phyloP scores from a whole-genome alignment of 2,888 invertebrate species.

The Nudaria mundana region DNA sequence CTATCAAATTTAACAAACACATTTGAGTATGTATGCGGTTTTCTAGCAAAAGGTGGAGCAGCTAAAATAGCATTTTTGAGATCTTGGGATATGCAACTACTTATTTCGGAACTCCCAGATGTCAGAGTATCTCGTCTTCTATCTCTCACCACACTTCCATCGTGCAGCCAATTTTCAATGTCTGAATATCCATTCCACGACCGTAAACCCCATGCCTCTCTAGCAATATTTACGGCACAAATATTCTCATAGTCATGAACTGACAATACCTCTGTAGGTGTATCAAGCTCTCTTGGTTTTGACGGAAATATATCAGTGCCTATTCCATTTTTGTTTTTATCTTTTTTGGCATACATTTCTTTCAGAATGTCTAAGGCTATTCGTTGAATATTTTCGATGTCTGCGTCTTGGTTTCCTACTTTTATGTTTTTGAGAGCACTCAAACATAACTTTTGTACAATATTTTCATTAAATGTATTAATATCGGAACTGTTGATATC shows the following conservation, averaged over 20 bases:
- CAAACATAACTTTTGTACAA: slow-evolving; percentile 75
- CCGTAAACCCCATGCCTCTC: slow-evolving; percentile 83
- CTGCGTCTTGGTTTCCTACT: slow-evolving; percentile 78
- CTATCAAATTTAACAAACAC: slow-evolving; percentile 71
- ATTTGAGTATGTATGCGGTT: slow-evolving; percentile 70
- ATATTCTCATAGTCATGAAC: slow-evolving; percentile 85
- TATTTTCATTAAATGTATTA: slow-evolving; percentile 78
- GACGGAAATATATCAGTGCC: slow-evolving; percentile 53
- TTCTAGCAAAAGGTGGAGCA: slow-evolving; percentile 71
- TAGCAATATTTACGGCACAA: slow-evolving; percentile 83
- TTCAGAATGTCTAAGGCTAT: slow-evolving; percentile 77
- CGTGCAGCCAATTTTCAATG: slow-evolving; percentile 83
- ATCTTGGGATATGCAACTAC: slow-evolving; percentile 72
- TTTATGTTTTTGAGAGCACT: slow-evolving; percentile 79
- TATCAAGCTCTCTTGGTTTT: slow-evolving; percentile 73
- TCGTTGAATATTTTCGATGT: slow-evolving; percentile 77
- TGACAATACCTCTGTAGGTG: slow-evolving; percentile 81
- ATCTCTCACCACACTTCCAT: slow-evolving; percentile 82
- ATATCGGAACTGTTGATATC: slow-evolving; percentile 79
- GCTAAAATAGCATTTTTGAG: slow-evolving; percentile 66
- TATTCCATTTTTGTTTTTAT: slow-evolving; percentile 60
- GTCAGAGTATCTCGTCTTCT: slow-evolving; percentile 80
- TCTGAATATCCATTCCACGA: slow-evolving; percentile 85
- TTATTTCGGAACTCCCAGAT: slow-evolving; percentile 80
- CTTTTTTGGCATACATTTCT: slow-evolving; percentile 77